These are phyloP conservation scores for Malacoraja senta DNA, from an alignment of 2,797 vertebrate genomes.

Conservation along the genomic window DNA sequence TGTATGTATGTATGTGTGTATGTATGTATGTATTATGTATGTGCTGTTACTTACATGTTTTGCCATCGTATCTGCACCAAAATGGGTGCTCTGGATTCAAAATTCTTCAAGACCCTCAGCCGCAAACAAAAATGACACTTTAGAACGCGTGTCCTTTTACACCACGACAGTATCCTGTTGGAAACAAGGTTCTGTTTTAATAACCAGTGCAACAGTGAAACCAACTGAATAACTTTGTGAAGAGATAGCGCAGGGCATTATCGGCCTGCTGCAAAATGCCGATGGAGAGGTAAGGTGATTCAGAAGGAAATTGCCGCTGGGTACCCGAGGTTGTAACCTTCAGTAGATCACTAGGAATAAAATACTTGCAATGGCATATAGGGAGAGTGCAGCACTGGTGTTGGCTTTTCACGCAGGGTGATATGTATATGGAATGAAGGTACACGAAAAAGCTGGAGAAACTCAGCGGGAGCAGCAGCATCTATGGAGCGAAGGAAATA, in stretches of 20 bases:
- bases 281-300: too few relatives aligned
- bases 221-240: not conserved
- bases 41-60: not conserved
- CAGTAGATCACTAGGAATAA: not conserved
- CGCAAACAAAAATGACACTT: not conserved
- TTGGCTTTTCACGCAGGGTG: too few relatives aligned
- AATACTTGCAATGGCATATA: not conserved
- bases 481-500: too few relatives aligned
- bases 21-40: not conserved
- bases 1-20: too few relatives aligned
- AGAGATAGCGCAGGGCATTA: not conserved
- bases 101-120: not conserved
- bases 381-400: not conserved
- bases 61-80: constrained; percentile 23
- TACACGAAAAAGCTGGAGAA: too few relatives aligned
- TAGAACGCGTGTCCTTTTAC: not conserved
- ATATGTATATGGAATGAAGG: too few relatives aligned
- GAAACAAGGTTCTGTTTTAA: not conserved
- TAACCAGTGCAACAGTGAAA: not conserved
- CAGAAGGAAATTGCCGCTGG: too few relatives aligned
- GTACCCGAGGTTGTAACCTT: too few relatives aligned
- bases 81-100: not conserved
- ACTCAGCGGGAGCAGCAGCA: too few relatives aligned
- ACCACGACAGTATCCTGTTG: not conserved
- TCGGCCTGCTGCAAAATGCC: not conserved